Evolutionary conservation across 2,113 vertebrate species (phyloP), one percentile per base, ranked within the genome.

Genomic region (Callipepla squamata): DNA sequence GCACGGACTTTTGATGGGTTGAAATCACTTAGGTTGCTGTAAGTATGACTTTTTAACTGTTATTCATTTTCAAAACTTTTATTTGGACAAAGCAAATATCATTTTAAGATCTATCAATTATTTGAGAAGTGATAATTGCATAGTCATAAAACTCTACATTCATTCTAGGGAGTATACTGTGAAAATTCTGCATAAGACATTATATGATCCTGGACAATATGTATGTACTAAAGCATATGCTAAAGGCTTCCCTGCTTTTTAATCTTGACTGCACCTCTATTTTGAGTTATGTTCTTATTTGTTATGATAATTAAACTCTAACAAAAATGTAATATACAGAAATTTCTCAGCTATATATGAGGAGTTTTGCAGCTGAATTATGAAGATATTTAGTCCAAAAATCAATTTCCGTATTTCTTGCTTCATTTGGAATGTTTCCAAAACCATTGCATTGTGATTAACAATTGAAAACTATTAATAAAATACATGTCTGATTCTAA

Each of bases 21-120:
- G 84, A 99, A 98, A 85, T 98, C 99, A 59, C 98, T 99, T 28
- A 98, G 99, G 44, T 93, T 99, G 75, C 94, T 99, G 99, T 99
- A 98, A 99, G 99, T 98, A 97, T 92, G 53, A n/a, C 36, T 85
- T 78, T 76, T 57, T 44, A 72, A 61, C 42, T 8, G 28, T 44
- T 72, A 2, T 8, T 83, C 6, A 72, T 90, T 92, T 63, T 8
- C 20, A 63, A 38, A 50, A 26, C 47, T 63, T 81, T 74, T 45
- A 30, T 92, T 72, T 82, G 2, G 66, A 34, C 69, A 48, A 9
- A 51, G 40, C 19, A 45, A 7, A 38, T 30, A 22, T 5, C 17
- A 58, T 89, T 68, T 76, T 66, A 48, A 85, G 84, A 62, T 6
- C 2, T 26, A 4, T 17, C 18, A 68, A 7, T 16, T 53, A 48